These are phyloP conservation scores for Pycnomerus fuliginosus DNA, from an alignment of 2,888 invertebrate genomes.

Conservation along the genomic window DNA sequence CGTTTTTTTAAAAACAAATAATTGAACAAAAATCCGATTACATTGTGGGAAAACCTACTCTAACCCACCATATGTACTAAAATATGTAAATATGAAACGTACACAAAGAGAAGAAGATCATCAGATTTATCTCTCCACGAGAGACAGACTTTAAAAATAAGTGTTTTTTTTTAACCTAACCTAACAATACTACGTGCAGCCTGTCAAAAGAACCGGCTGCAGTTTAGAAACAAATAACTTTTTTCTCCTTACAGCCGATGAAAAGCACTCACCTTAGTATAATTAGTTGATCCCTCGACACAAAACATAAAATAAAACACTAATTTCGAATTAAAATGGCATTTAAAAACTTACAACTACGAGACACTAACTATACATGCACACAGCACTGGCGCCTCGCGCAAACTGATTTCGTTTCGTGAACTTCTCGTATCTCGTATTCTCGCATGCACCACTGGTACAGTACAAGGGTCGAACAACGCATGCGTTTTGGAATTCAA, in stretches of 20 bases:
- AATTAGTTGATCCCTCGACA: conserved; percentile 35
- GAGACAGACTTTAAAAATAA: conserved; percentile 12
- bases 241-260: conserved; percentile 1
- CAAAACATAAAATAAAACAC: conserved; percentile 37
- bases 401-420: conserved; percentile 19
- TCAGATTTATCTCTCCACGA: conserved; percentile 3
- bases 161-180: conserved; percentile 20
- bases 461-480: conserved; percentile 6
- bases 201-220: conserved; percentile 25
- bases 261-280: conserved; percentile 32
- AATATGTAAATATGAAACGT: conserved; percentile 12
- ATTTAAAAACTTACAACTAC: conserved; percentile 24
- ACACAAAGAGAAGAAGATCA: conserved; percentile 7
- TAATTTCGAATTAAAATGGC: conserved; percentile 22
- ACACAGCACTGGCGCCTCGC: conserved; percentile 17
- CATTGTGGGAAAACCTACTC: too few species aligned
- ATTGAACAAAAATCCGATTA: too few species aligned
- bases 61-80: too few species aligned
- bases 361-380: conserved; percentile 12
- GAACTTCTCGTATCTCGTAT: too few species aligned
- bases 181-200: conserved; percentile 16
- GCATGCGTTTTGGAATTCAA: conserved; percentile 29
- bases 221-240: too few species aligned
- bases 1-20: too few species aligned
- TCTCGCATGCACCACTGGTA: conserved; percentile 9